These are phyloP conservation scores for Hymenopus coronatus DNA, from an alignment of 2,888 invertebrate species.

Conservation along the genomic window DNA sequence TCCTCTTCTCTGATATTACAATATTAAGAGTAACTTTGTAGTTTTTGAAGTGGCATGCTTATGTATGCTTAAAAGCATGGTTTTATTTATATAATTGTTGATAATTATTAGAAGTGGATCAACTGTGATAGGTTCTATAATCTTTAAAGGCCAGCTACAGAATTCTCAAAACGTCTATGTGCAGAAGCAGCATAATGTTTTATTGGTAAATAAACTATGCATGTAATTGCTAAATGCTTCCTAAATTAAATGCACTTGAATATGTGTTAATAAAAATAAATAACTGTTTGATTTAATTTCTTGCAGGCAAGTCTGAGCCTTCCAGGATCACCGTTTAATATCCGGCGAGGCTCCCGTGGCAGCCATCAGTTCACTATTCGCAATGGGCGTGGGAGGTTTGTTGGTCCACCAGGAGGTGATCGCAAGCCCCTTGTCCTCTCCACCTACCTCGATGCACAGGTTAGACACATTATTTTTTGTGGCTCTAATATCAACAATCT, in stretches of 20 bases:
- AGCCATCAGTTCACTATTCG: conserved; percentile 90
- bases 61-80: not conserved
- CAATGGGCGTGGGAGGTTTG: conserved; percentile 72
- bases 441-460: conserved; percentile 88
- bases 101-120: not conserved
- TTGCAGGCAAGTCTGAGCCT: conserved; percentile 91
- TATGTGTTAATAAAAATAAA: not conserved
- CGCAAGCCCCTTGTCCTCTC: conserved; percentile 91
- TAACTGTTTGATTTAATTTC: not conserved
- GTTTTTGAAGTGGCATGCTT: not conserved
- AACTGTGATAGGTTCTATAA: not conserved
- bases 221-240: too few relatives aligned
- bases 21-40: not conserved
- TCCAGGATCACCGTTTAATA: conserved; percentile 94
- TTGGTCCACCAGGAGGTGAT: conserved; percentile 78
- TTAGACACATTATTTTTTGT: conserved; percentile 29
- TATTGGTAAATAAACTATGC: too few relatives aligned
- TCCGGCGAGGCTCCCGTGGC: conserved; percentile 84
- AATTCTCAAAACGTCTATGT: not conserved
- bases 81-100: not conserved
- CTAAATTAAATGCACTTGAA: too few relatives aligned
- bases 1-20: not conserved
- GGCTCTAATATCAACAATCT: not conserved
- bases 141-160: not conserved
- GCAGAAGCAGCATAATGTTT: too few relatives aligned